Evolutionary conservation across 2,797 vertebrate genomes (phyloP), one percentile per base, ranked within the genome.

Genomic region (Helostoma temminkii): DNA sequence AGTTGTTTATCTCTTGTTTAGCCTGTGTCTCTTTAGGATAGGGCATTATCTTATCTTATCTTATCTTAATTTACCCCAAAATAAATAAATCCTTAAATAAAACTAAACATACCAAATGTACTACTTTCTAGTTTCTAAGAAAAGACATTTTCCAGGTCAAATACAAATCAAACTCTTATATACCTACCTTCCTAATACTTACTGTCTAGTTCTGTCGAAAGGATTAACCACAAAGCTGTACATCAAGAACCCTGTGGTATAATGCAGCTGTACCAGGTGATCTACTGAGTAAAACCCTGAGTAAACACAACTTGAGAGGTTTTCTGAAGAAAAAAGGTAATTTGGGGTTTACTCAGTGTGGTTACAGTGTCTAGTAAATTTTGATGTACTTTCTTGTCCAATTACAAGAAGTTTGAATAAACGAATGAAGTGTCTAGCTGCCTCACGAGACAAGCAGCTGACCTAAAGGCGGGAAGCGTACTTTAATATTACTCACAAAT

Each of bases 221-320:
- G 15, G 1, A 5, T 41, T 41, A 18, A 16, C 16, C 4, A 41
- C 15, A 8, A 41, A 41, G 37, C 46, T 62, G 39, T 19, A 5
- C 36, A 11, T 3, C 2, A 4, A 28, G 3, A 2, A 24, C 7
- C 14, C 25, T 50, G 45, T 45, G 9, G 11, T 30, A 2, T 50
- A 18, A 46, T 36, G 16, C 21, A 47, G 32, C 32, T 25, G 24
- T 12, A n/a, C 1, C n/a, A 45, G 18, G n/a, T 70, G 39, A 66
- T 61, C 25, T 54, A 53, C 47, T 46, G 60, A 74, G 39, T 61
- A 56, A 32, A 52, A 5, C 37, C 21, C 4, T 52, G 6, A 66
- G 25, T 19, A 4, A 36, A 49, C 0, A 3, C 10, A 16, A 30
- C 58, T 5, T 26, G 9, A 65, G 10, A 46, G 36, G 36, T 37